Percentiles rank a stretch among this genome's conserved stretches.
phyloP scores from a whole-genome alignment of 2,797 vertebrate genomes.

The Cygnus olor region DNA sequence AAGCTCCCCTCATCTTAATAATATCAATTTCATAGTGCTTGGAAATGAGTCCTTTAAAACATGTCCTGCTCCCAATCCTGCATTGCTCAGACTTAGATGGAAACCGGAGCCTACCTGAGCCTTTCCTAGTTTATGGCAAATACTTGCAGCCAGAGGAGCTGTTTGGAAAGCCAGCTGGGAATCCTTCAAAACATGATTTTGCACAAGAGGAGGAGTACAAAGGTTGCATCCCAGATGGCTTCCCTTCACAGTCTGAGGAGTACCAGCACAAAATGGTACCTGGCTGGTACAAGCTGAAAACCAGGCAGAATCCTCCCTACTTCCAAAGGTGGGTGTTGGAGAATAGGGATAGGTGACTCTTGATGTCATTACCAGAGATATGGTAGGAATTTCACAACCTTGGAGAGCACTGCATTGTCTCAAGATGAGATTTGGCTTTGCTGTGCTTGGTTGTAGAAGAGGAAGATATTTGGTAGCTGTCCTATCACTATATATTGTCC shows the following conservation, averaged over 20 bases:
- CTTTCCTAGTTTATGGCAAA: not conserved
- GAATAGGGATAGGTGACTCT: not conserved
- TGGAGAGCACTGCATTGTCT: accelerated
- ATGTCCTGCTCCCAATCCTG: not conserved
- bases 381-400: not conserved
- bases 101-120: not conserved
- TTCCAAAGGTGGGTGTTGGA: not conserved
- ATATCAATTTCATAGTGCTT: not conserved
- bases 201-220: not conserved
- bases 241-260: not conserved
- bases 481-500: not conserved
- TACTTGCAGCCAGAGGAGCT: not conserved
- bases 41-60: not conserved
- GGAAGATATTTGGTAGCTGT: not conserved
- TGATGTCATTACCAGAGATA: not conserved
- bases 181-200: not conserved
- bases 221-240: not conserved
- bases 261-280: not conserved
- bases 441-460: accelerated
- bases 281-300: not conserved
- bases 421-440: not conserved
- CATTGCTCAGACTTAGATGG: accelerated
- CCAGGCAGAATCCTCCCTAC: not conserved
- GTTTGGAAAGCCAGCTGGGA: not conserved
- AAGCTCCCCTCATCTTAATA: not conserved